Percentiles rank a stretch among this genome's conserved stretches.
phyloP scores from a whole-genome alignment of 2,888 invertebrate genomes.

The Frankliniella fusca region DNA sequence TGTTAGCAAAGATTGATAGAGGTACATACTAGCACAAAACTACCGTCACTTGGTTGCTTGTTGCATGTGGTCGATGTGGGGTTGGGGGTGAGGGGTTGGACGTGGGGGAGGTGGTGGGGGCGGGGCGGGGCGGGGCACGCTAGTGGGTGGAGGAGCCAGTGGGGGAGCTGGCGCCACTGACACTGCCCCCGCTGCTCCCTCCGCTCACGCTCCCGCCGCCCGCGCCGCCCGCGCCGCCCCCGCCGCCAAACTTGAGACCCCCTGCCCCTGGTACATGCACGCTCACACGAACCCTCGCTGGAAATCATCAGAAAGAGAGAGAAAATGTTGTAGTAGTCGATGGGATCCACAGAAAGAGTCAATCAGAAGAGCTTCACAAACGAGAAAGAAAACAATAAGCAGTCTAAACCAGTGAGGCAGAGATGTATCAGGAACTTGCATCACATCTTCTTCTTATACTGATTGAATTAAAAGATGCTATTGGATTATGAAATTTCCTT shows the following conservation, averaged over 20 bases:
- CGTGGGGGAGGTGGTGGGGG: neutral
- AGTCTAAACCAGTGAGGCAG: conserved; percentile 22
- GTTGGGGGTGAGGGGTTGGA: neutral
- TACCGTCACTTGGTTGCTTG: conserved; percentile 24
- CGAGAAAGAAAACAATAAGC: conserved; percentile 22
- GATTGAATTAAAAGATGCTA: too few relatives aligned
- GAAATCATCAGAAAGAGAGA: conserved; percentile 53
- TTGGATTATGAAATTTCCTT: too few relatives aligned
- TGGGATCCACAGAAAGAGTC: conserved; percentile 13
- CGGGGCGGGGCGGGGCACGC: neutral
- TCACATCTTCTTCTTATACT: conserved; percentile 1
- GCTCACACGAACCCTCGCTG: conserved; percentile 87
- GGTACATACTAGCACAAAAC: conserved; percentile 26
- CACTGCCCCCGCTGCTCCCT: conserved; percentile 14
- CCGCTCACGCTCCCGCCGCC: neutral
- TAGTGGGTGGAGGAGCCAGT: conserved; percentile 14
- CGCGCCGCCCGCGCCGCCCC: neutral
- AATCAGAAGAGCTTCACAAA: conserved; percentile 32
- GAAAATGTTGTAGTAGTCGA: conserved; percentile 26
- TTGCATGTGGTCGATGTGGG: conserved; percentile 22
- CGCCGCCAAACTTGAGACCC: conserved; percentile 11
- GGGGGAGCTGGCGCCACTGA: conserved; percentile 13
- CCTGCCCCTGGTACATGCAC: conserved; percentile 68
- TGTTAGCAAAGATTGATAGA: conserved; percentile 23
- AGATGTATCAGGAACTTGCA: conserved; percentile 26